Evolutionary conservation across 2,113 vertebrate species (phyloP), one percentile per base, ranked within the genome.

Genomic region (Crotalus horridus): DNA sequence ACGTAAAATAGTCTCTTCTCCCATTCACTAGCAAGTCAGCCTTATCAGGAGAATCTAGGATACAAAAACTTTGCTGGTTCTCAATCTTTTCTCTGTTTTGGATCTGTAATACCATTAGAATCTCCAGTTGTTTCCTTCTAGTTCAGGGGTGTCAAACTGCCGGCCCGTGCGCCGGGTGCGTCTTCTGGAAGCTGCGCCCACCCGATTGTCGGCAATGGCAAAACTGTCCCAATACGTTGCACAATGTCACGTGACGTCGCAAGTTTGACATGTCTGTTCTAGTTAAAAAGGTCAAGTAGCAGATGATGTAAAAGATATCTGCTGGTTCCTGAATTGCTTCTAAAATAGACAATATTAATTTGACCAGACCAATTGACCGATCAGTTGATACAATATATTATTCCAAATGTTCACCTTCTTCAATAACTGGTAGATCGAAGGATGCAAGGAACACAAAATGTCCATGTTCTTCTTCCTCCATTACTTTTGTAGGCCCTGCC

Each of bases 1-100:
- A 95, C 89, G 89, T 8, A 90, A 93, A 96, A 91, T 15, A 64
- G 39, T 11, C 59, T 1, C 64, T 51, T 95, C 43, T 53, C 0
- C 92, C 33, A 95, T 95, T 92, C 61, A 92, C 56, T 85, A 21
- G 21, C 51, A 90, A 86, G 46, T 23, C 20, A 29, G 53, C 46
- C 6, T 53, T 26, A 43, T 51, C 39, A 33, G 54, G 39, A 23
- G 4, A 26, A 87, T 64, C 6, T 87, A 87, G 58, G 56, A 90
- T 23, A 90, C 5, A 86, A 86, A 43, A 90, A 53, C n/a, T 51
- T 13, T 53, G 13, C 2, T 23, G 1, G 12, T 64, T 90, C 26
- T 6, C 43, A 39, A 11, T 39, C 59, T 55, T 88, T 59, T 58
- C 89, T 85, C 39, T 29, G 9, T 39, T 58, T 1, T 24, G 29